Conservation (phyloP, 2,113 vertebrate species). For the Corvus cornix region DNA sequence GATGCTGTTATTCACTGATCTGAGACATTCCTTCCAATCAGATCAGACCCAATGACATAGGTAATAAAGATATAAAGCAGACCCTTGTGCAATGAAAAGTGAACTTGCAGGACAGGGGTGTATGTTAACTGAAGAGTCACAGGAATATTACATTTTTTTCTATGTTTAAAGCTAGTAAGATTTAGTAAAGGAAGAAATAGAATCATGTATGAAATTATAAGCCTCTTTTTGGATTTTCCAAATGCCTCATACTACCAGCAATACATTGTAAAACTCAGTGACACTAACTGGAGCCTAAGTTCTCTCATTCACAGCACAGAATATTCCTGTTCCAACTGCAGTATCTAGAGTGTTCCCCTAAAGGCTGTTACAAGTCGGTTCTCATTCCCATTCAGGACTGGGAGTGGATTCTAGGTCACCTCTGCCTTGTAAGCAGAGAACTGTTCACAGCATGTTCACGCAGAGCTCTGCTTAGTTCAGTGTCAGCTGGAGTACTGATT, state of each 20-base stretch:
- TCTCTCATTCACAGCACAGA: neutral
- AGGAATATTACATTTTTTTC: neutral
- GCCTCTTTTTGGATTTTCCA: neutral
- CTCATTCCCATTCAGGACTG: neutral
- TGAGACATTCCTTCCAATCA: neutral
- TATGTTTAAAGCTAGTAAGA: neutral
- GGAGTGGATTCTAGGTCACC: constrained; percentile 17
- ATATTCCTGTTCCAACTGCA: neutral
- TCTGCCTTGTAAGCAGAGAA: neutral
- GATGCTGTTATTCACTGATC: neutral
- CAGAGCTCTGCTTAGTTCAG: neutral
- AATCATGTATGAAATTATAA: neutral
- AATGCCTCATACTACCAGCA: neutral
- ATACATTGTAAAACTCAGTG: neutral
- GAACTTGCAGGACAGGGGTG: neutral
- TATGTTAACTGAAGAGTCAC: neutral
- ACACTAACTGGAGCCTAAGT: neutral
- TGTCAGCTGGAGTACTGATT: neutral
- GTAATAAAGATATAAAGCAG: neutral
- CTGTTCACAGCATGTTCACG: neutral
- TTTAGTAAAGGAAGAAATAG: neutral
- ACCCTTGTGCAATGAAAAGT: neutral
- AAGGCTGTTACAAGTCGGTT: neutral
- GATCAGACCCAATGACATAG: neutral
- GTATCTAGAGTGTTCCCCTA: neutral